These are phyloP conservation scores for Mimumesa dahlbomi DNA, from an alignment of 2,888 invertebrate genomes.

Conservation along the genomic window DNA sequence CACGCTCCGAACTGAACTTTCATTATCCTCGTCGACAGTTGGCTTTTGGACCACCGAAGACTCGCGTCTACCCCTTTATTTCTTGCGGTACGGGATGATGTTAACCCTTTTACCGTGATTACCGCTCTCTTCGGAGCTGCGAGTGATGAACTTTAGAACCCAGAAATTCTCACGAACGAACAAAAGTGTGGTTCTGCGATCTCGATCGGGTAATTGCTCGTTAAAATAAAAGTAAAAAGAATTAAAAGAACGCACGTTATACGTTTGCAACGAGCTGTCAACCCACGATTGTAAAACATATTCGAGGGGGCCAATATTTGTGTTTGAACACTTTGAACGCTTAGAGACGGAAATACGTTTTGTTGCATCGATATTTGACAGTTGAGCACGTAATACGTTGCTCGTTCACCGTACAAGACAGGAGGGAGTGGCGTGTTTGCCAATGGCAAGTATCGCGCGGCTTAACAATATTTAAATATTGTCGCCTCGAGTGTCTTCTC, in stretches of 20 bases:
- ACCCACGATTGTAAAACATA: too few relatives aligned
- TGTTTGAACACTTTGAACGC: not conserved
- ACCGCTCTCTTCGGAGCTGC: not conserved
- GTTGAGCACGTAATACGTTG: not conserved
- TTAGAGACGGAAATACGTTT: constrained; percentile 1
- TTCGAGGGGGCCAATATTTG: not conserved
- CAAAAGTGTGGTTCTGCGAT: too few relatives aligned
- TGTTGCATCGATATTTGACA: constrained; percentile 15
- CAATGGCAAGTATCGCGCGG: constrained; percentile 67
- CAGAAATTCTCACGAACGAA: not conserved
- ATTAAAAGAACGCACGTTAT: too few relatives aligned
- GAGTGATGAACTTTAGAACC: not conserved
- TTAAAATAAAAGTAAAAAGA: not conserved
- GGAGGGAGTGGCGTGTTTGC: constrained; percentile 59
- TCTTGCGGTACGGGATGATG: not conserved
- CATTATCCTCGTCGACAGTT: not conserved
- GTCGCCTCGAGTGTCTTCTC: constrained; percentile 62
- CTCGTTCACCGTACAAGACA: not conserved
- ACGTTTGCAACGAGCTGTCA: not conserved
- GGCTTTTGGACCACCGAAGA: not conserved
- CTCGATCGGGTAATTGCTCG: too few relatives aligned
- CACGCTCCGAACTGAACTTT: not conserved
- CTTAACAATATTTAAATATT: constrained; percentile 77
- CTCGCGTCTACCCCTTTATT: not conserved
- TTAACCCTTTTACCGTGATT: not conserved